phyloP scores from a whole-genome alignment of 2,888 invertebrate genomes.

The Cactoblastis cactorum region DNA sequence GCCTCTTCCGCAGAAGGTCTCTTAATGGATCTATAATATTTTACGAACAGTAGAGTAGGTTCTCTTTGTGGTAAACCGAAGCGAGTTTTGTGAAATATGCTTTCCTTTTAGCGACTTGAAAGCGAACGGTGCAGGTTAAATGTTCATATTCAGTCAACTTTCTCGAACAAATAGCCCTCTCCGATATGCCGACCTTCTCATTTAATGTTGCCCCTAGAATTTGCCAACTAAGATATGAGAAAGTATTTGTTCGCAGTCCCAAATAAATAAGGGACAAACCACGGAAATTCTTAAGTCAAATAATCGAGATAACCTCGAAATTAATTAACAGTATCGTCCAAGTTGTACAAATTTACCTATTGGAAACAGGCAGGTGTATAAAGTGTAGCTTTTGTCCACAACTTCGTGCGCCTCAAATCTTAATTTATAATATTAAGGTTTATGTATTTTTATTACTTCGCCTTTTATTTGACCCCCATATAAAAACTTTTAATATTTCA shows the following conservation, averaged over 20 bases:
- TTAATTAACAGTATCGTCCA: neutral
- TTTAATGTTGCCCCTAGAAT: conserved; percentile 18
- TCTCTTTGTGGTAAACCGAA: neutral
- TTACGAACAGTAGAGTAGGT: no score
- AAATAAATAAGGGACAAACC: neutral
- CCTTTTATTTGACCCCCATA: no score
- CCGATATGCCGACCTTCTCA: conserved; percentile 12
- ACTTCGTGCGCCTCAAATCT: no score
- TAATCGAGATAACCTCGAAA: neutral
- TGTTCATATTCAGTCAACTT: conserved; percentile 56
- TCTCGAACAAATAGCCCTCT: conserved; percentile 40
- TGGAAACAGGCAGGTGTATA: no score
- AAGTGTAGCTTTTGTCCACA: no score
- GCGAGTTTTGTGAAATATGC: conserved; percentile 50
- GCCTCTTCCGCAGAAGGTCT: no score
- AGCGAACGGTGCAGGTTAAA: conserved; percentile 50
- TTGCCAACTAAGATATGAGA: neutral
- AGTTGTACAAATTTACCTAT: no score
- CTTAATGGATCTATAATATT: no score
- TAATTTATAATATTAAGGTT: no score
- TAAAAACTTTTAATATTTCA: no score
- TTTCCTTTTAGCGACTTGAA: conserved; percentile 51
- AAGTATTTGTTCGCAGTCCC: neutral
- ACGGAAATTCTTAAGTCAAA: neutral
- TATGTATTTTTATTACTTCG: no score